Percentiles rank a stretch among this genome's conserved stretches.
Conservation (phyloP, 2,113 vertebrate species). For the Suricata suricatta region DNA sequence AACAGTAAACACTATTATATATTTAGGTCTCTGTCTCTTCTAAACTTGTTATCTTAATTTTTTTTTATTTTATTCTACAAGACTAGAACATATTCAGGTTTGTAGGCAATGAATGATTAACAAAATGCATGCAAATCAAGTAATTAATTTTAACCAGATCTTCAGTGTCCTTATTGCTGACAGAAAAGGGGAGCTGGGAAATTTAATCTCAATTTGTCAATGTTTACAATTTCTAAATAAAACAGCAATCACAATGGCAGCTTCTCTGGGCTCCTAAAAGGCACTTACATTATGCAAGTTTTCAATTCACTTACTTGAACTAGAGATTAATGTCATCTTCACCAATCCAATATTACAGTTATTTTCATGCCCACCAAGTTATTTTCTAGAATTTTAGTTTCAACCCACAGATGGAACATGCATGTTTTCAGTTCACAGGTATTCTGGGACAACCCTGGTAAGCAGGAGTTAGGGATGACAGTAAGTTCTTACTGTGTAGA, state of each 20-base stretch:
- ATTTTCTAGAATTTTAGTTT: background rate
- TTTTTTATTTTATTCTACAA: slow-evolving; percentile 1
- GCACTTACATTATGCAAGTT: background rate
- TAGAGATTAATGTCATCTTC: background rate
- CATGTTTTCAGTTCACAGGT: background rate
- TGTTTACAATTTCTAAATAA: slow-evolving; percentile 57
- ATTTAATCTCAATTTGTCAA: slow-evolving; percentile 56
- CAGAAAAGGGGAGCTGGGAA: slow-evolving; percentile 23
- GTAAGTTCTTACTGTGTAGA: background rate
- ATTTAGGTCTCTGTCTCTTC: background rate
- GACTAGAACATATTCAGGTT: slow-evolving; percentile 40
- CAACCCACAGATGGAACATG: background rate
- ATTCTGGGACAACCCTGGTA: background rate
- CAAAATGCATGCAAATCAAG: slow-evolving; percentile 22
- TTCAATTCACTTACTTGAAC: slow-evolving; percentile 25
- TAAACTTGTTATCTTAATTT: background rate
- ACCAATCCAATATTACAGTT: background rate
- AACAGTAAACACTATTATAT: background rate
- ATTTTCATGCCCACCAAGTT: background rate
- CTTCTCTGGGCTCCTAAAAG: background rate
- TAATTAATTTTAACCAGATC: slow-evolving; percentile 51
- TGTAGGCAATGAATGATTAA: background rate
- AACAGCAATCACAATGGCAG: background rate
- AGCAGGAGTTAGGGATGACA: background rate
- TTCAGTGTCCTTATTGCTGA: slow-evolving; percentile 18